A percentile compares a stretch with the other conserved stretches of the same genome.
phyloP scores from a whole-genome alignment of 2,113 vertebrate genomes.

The Mus pahari region DNA sequence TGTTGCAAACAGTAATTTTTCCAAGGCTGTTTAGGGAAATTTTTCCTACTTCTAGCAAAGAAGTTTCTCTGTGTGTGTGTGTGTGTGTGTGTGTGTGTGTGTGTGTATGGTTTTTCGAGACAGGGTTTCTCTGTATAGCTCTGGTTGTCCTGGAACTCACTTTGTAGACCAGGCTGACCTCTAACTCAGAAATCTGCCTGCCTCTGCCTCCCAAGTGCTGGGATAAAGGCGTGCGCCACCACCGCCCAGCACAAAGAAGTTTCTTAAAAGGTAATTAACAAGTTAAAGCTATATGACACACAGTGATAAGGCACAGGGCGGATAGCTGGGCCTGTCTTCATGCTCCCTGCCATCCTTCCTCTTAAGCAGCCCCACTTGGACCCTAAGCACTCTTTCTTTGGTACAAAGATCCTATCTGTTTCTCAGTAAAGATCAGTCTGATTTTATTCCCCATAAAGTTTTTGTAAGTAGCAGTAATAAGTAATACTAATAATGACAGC shows the following conservation, averaged over 20 bases:
- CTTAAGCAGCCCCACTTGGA: constrained; percentile 42
- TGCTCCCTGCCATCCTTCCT: constrained; percentile 45
- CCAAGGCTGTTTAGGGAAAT: constrained; percentile 70
- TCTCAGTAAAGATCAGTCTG: constrained; percentile 63
- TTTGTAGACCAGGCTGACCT: no score
- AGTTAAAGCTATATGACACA: constrained; percentile 69
- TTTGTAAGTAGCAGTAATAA: constrained; percentile 62
- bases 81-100: no score
- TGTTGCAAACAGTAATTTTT: constrained; percentile 80
- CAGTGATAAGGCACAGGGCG: constrained; percentile 62
- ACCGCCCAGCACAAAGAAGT: no score
- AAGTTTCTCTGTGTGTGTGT: no score
- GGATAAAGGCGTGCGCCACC: no score
- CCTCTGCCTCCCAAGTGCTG: no score
- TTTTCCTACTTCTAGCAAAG: constrained; percentile 66
- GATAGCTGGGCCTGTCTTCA: constrained; percentile 64
- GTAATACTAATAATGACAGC: constrained; percentile 54
- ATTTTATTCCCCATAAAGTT: neutral
- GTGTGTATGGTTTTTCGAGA: no score
- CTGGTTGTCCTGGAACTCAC: no score
- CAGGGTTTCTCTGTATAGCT: no score
- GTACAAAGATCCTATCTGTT: constrained; percentile 29
- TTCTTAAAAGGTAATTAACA: constrained; percentile 78
- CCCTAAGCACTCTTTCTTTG: neutral
- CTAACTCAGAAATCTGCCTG: no score